Conservation (phyloP, 1,140 invertebrate genomes). For the Leptopilina clavipes region DNA sequence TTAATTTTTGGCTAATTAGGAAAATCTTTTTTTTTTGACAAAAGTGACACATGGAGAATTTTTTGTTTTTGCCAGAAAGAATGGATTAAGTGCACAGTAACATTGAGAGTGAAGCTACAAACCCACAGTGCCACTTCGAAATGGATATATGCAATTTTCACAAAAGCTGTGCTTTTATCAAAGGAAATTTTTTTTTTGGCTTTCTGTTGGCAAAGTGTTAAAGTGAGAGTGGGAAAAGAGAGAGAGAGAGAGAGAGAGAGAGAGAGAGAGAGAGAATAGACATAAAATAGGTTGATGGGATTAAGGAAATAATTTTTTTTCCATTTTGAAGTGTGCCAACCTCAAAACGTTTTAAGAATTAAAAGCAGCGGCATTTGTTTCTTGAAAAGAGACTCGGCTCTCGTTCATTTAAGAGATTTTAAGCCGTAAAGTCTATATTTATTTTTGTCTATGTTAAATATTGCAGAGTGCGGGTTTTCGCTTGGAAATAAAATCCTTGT, state of each 20-base stretch:
- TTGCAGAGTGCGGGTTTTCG: too few species aligned
- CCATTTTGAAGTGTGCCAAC: too few species aligned
- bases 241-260: neutral
- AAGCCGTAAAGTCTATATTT: too few species aligned
- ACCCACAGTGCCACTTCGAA: neutral
- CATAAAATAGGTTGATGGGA: too few species aligned
- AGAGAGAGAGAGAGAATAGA: neutral
- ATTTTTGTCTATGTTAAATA: too few species aligned
- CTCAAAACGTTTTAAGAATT: too few species aligned
- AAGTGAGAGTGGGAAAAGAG: neutral
- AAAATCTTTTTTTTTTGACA: neutral
- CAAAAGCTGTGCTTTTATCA: constrained; percentile 2
- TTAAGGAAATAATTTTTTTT: too few species aligned
- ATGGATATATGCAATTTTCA: constrained; percentile 15
- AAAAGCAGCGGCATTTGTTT: too few species aligned
- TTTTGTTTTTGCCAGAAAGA: neutral
- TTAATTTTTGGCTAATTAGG: too few species aligned
- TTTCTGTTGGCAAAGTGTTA: constrained; percentile 14
- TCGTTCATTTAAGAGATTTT: too few species aligned
- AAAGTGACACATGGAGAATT: neutral
- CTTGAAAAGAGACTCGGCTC: too few species aligned
- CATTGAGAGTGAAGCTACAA: neutral
- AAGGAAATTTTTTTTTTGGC: neutral
- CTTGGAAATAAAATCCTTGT: too few species aligned
- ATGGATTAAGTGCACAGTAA: neutral